Percentiles rank a stretch among this genome's conserved stretches.
Evolutionary conservation across 2,113 vertebrate species (phyloP).

Genomic region (Atrichornis clamosus): DNA sequence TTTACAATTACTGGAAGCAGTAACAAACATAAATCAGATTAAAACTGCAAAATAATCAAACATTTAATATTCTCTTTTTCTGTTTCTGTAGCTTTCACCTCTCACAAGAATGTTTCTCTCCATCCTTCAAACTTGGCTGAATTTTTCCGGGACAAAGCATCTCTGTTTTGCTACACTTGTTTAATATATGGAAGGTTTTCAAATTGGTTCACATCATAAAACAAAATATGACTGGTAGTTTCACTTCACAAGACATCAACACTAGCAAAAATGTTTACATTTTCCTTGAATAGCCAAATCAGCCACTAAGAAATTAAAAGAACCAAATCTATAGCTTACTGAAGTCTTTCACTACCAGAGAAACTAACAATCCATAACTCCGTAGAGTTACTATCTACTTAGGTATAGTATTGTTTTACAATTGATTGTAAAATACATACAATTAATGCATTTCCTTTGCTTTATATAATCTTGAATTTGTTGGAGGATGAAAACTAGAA

Average conservation of each 20-base stretch:
- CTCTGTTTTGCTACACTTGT: slow-evolving; percentile 1
- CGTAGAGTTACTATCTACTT: not conserved
- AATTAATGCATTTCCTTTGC: not conserved
- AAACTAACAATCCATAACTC: not conserved
- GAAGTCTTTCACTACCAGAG: not conserved
- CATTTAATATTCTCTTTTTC: not conserved
- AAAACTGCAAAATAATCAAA: slow-evolving; percentile 18
- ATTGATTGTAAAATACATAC: not conserved
- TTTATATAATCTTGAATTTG: not conserved
- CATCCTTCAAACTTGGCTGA: not conserved
- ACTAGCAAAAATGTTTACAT: not conserved
- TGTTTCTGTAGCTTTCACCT: not conserved
- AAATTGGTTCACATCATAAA: not conserved
- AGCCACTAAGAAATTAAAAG: not conserved
- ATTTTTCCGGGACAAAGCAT: not conserved
- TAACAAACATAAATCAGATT: slow-evolving; percentile 53
- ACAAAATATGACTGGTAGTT: not conserved
- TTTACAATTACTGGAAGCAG: slow-evolving; percentile 36
- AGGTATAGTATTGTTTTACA: not conserved
- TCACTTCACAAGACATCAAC: not conserved
- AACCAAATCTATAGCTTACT: not conserved
- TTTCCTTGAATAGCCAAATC: not conserved
- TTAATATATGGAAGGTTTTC: not conserved
- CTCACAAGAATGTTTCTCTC: not conserved
- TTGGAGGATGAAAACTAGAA: not conserved